Percentiles rank a stretch among this genome's conserved stretches.
phyloP scores from a whole-genome alignment of 1,140 invertebrate species.

The Drosophila orosa region DNA sequence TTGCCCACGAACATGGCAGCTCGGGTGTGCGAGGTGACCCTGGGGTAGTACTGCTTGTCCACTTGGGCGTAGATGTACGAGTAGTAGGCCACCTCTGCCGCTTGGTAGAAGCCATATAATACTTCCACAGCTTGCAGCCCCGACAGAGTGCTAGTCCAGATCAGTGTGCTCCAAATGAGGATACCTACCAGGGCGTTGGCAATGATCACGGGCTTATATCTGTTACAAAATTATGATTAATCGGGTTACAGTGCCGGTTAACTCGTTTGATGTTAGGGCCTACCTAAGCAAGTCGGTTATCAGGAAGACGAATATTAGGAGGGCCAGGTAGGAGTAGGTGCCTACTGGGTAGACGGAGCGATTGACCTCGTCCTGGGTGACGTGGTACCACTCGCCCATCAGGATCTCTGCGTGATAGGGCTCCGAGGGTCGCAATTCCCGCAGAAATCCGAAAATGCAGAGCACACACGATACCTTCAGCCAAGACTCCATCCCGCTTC shows the following conservation, averaged over 20 bases:
- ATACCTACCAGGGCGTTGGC: constrained; percentile 90
- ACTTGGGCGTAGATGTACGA: constrained; percentile 98
- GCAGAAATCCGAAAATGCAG: constrained; percentile 91
- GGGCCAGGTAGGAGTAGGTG: constrained; percentile 90
- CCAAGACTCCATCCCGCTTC: constrained; percentile 85
- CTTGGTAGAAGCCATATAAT: constrained; percentile 93
- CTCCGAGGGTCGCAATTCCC: constrained; percentile 92
- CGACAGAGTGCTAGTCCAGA: constrained; percentile 88
- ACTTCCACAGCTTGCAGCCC: constrained; percentile 87
- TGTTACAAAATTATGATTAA: constrained; percentile 27
- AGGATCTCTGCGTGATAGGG: constrained; percentile 91
- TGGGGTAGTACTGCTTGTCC: constrained; percentile 89
- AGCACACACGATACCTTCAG: constrained; percentile 87
- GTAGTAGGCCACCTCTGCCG: constrained; percentile 95
- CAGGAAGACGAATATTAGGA: constrained; percentile 90
- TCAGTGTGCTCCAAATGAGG: constrained; percentile 88
- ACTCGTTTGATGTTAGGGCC: not conserved
- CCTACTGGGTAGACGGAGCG: constrained; percentile 90
- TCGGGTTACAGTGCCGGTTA: not conserved
- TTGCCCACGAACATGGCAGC: constrained; percentile 89
- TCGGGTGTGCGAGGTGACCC: constrained; percentile 90
- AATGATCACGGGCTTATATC: constrained; percentile 94
- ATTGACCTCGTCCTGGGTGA: constrained; percentile 85
- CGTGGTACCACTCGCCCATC: constrained; percentile 88
- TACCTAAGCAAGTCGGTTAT: constrained; percentile 90